Conservation (phyloP, 2,797 vertebrate genomes). For the Iguana delicatissima region DNA sequence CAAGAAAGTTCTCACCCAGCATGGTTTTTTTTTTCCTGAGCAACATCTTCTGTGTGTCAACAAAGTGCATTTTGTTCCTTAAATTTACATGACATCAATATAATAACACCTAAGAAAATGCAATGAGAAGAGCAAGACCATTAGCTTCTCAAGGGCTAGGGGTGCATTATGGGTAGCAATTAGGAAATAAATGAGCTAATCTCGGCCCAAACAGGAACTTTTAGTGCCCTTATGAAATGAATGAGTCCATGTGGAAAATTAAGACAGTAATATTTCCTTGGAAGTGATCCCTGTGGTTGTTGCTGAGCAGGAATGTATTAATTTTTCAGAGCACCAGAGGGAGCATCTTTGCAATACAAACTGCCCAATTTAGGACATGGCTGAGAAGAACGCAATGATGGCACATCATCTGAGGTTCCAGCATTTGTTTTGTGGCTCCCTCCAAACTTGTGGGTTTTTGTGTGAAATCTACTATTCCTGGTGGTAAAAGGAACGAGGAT, state of each 20-base stretch:
- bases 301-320: constrained; percentile 46
- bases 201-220: constrained; percentile 52
- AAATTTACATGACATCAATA: constrained; percentile 62
- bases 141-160: constrained; percentile 57
- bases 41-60: constrained; percentile 34
- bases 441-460: too few species aligned
- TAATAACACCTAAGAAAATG: constrained; percentile 56
- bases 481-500: neutral
- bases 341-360: constrained; percentile 17
- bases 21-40: neutral
- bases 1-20: constrained; percentile 30
- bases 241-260: constrained; percentile 57
- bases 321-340: constrained; percentile 30
- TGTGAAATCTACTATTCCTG: neutral
- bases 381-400: neutral
- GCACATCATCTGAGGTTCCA: neutral
- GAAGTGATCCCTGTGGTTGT: constrained; percentile 34
- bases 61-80: constrained; percentile 50
- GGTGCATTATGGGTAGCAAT: constrained; percentile 74
- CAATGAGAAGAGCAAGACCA: constrained; percentile 36
- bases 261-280: constrained; percentile 43
- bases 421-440: neutral
- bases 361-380: constrained; percentile 2
- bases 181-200: constrained; percentile 57
- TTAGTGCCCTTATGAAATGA: constrained; percentile 67